Evolutionary conservation across 2,797 vertebrate genomes (phyloP).

Genomic region (Ceryle rudis): DNA sequence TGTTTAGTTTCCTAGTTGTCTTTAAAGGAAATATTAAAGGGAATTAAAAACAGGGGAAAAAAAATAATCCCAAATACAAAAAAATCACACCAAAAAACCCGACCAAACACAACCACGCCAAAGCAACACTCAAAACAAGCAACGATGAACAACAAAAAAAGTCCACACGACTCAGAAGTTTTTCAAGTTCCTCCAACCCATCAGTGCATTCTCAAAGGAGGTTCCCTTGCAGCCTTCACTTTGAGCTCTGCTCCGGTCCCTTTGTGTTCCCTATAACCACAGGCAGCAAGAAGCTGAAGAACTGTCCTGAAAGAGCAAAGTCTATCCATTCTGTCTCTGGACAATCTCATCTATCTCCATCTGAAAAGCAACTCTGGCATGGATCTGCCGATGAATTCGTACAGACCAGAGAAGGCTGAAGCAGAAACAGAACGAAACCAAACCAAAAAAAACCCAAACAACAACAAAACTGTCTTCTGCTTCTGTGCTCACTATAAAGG

Average conservation of each 20-base stretch:
- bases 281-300: neutral
- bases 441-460: fast-evolving
- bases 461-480: neutral
- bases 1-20: slow-evolving; percentile 29
- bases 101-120: neutral
- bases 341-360: neutral
- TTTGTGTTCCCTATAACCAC: neutral
- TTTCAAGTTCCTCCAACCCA: neutral
- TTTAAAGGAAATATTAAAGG: slow-evolving; percentile 43
- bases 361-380: neutral
- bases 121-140: neutral
- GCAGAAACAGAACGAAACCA: neutral
- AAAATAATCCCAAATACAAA: neutral
- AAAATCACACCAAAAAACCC: neutral
- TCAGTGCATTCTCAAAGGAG: neutral
- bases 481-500: neutral
- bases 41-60: neutral
- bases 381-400: neutral
- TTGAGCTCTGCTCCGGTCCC: neutral
- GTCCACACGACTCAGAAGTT: neutral
- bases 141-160: neutral
- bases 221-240: neutral
- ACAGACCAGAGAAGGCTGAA: neutral
- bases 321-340: neutral
- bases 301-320: neutral